These are phyloP conservation scores for Nannoperca australis DNA, from an alignment of 2,797 vertebrate species.

Conservation along the genomic window DNA sequence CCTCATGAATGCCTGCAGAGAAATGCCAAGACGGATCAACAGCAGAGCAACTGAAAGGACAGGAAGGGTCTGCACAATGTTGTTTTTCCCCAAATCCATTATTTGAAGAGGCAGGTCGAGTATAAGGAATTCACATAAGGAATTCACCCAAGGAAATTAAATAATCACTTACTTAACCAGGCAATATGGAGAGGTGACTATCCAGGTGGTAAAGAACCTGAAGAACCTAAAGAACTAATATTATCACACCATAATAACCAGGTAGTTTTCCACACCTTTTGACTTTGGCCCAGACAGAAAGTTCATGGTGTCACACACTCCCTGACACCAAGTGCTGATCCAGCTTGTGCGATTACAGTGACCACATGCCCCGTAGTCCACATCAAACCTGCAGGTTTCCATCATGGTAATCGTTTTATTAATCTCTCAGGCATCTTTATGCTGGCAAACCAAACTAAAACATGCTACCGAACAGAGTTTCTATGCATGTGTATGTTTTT, in stretches of 20 bases:
- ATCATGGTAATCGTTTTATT: slow-evolving; percentile 51
- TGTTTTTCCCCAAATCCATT: slow-evolving; percentile 8
- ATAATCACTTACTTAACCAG: neutral
- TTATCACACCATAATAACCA: neutral
- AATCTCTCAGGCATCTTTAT: slow-evolving; percentile 67
- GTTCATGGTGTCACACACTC: neutral
- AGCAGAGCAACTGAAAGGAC: slow-evolving; percentile 53
- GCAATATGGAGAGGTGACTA: neutral
- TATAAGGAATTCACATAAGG: neutral
- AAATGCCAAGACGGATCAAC: slow-evolving; percentile 75
- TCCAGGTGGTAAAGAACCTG: neutral
- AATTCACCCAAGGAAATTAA: neutral
- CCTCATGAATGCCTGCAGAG: slow-evolving; percentile 66
- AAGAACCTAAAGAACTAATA: too few species aligned
- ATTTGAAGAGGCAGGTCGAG: slow-evolving; percentile 20
- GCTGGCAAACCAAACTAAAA: slow-evolving; percentile 54
- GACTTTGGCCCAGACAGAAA: slow-evolving; percentile 6
- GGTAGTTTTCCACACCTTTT: neutral
- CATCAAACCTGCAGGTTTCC: slow-evolving; percentile 61
- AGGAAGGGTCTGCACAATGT: slow-evolving; percentile 44
- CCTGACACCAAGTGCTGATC: slow-evolving; percentile 1
- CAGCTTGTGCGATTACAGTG: neutral
- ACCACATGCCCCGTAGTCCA: slow-evolving; percentile 13
- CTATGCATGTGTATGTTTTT: neutral
- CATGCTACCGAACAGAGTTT: slow-evolving; percentile 20